These are phyloP conservation scores for Strigops habroptila DNA, from an alignment of 2,113 vertebrate species.

Conservation along the genomic window DNA sequence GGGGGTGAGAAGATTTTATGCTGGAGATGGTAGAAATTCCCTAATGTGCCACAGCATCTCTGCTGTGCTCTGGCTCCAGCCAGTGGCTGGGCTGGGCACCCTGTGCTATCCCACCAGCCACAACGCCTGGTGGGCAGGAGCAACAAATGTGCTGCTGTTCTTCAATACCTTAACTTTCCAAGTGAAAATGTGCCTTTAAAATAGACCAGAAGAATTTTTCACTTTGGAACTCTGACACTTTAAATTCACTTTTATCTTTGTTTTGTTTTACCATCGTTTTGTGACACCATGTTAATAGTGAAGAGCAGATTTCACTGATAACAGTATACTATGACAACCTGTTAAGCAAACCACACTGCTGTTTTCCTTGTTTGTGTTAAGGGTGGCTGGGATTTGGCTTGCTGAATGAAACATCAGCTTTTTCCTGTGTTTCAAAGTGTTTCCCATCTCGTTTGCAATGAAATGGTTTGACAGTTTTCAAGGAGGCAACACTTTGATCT, in stretches of 20 bases:
- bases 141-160: neutral
- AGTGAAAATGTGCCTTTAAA: neutral
- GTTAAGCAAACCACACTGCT: neutral
- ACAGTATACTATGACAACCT: neutral
- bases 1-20: neutral
- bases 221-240: neutral
- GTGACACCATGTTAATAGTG: neutral
- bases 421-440: neutral
- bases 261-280: neutral
- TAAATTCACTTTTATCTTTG: neutral
- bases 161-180: neutral
- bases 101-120: neutral
- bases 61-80: neutral
- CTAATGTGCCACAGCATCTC: neutral
- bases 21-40: neutral
- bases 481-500: constrained; percentile 38
- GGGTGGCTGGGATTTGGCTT: constrained; percentile 1
- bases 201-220: neutral
- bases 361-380: neutral
- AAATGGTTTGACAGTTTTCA: constrained; percentile 41
- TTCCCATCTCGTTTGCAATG: neutral
- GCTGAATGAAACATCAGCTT: neutral
- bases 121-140: rapidly evolving
- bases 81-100: rapidly evolving
- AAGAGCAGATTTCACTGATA: neutral